Percentiles rank a stretch among this genome's conserved stretches.
Conservation (phyloP, 2,113 vertebrate genomes). For the Seriola dumerili region DNA sequence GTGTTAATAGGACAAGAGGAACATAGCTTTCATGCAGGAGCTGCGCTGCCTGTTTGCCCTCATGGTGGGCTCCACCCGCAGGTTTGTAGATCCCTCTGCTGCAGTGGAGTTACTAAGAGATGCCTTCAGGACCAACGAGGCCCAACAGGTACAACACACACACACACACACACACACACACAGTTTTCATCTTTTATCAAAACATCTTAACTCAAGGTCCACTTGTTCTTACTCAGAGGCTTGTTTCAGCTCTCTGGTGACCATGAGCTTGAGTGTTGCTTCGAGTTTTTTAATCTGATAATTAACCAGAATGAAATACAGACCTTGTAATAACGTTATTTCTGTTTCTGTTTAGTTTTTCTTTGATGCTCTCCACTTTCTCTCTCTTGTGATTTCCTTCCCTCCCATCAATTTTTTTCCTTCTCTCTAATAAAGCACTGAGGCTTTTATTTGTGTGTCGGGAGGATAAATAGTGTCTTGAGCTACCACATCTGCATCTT, state of each 20-base stretch:
- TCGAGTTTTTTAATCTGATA: too few relatives aligned
- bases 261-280: too few relatives aligned
- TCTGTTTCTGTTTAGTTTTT: neutral
- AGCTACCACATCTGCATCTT: neutral
- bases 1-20: conserved; percentile 91
- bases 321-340: too few relatives aligned
- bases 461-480: neutral
- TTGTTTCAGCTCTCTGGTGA: neutral
- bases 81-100: conserved; percentile 94
- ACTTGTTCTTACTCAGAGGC: too few relatives aligned
- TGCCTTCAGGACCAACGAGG: conserved; percentile 91
- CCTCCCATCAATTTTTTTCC: neutral
- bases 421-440: neutral
- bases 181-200: neutral
- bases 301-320: neutral
- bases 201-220: neutral
- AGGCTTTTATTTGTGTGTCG: conserved; percentile 5
- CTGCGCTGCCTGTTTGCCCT: conserved; percentile 94
- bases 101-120: conserved; percentile 93
- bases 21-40: conserved; percentile 96
- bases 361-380: neutral
- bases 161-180: rapidly evolving
- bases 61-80: conserved; percentile 93
- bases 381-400: neutral
- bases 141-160: conserved; percentile 90